Evolutionary conservation across 2,888 invertebrate genomes (phyloP).

Genomic region (Dromius quadrimaculatus): DNA sequence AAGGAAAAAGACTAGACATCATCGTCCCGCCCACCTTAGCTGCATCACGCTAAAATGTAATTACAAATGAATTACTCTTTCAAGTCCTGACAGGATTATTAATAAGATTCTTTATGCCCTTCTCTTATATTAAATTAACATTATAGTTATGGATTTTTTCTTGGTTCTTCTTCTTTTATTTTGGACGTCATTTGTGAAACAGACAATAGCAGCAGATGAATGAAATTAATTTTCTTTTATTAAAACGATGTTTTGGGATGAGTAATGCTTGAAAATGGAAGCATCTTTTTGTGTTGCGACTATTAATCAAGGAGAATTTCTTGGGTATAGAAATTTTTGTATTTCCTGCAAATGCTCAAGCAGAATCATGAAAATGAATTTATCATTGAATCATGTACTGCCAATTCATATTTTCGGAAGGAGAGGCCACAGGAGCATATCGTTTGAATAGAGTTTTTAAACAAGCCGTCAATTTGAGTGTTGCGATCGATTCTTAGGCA

Average conservation of each 20-base stretch:
- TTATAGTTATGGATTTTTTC: slow-evolving; percentile 50
- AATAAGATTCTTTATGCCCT: slow-evolving; percentile 56
- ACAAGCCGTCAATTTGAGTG: no score
- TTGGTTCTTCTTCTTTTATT: slow-evolving; percentile 12
- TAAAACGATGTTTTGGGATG: slow-evolving; percentile 25
- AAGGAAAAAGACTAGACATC: background rate
- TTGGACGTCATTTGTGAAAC: slow-evolving; percentile 13
- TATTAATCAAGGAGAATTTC: slow-evolving; percentile 11
- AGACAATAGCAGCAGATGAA: slow-evolving; percentile 26
- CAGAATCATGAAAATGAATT: no score
- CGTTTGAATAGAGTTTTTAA: no score
- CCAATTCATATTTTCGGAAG: no score
- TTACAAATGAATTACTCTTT: slow-evolving; percentile 63
- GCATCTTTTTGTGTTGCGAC: slow-evolving; percentile 16
- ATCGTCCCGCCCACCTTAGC: slow-evolving; percentile 54
- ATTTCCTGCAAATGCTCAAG: no score
- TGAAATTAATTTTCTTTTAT: slow-evolving; percentile 41
- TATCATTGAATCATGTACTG: no score
- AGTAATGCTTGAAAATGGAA: slow-evolving; percentile 30
- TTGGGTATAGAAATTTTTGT: no score
- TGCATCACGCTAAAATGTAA: slow-evolving; percentile 63
- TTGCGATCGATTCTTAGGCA: no score
- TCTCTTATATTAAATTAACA: slow-evolving; percentile 50
- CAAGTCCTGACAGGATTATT: slow-evolving; percentile 62
- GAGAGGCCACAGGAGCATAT: no score